Conservation (phyloP, 2,113 vertebrate genomes). For the Neopipo cinnamomea region DNA sequence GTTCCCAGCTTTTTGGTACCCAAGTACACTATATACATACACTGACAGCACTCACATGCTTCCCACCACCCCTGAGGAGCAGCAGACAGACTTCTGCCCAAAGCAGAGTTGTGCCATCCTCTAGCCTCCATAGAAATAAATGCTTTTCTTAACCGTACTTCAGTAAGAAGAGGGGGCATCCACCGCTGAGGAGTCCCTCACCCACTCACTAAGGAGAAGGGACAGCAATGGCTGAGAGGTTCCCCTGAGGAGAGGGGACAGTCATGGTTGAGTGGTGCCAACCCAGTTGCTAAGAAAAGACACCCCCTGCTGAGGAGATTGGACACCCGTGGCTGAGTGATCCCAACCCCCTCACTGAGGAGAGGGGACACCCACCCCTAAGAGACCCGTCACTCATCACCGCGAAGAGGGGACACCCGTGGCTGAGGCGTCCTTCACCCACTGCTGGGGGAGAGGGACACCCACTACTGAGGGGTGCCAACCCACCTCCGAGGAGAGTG, state of each 20-base stretch:
- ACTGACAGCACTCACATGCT: not conserved
- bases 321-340: too few relatives aligned
- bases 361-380: not conserved
- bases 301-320: not conserved
- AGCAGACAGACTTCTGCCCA: not conserved
- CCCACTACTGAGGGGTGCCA: too few relatives aligned
- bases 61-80: not conserved
- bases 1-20: not conserved
- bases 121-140: not conserved
- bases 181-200: rapidly evolving
- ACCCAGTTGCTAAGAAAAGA: not conserved
- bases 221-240: too few relatives aligned
- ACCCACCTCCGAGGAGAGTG: rapidly evolving
- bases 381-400: too few relatives aligned
- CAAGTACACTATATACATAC: not conserved
- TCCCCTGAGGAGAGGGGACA: not conserved
- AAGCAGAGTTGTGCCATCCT: not conserved
- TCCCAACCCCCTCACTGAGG: not conserved
- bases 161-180: not conserved
- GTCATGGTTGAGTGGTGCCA: not conserved
- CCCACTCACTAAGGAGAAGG: not conserved
- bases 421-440: rapidly evolving
- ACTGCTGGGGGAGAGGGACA: not conserved
- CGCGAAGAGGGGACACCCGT: too few relatives aligned
- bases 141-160: not conserved